Base-by-base conservation (phyloP, 2,113 vertebrate species). In the Strix uralensis region DNA sequence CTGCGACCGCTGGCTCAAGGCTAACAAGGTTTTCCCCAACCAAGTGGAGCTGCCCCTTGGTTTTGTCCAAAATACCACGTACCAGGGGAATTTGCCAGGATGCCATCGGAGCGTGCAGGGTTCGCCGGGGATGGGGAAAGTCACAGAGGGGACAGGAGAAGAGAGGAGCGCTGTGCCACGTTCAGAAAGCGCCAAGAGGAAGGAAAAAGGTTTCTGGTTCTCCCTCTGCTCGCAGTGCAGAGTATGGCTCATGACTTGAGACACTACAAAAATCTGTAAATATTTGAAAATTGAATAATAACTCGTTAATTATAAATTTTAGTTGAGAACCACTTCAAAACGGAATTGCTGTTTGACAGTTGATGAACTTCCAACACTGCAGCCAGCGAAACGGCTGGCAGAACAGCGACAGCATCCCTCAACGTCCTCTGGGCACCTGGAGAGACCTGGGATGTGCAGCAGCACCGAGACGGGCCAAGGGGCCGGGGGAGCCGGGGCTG, bases 51-150 rank as follows among this genome's bases (percentile, higher is more conserved):
- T 10, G 1, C n/a, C 71, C 44, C 40, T 87, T 23, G 7, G 26
- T 25, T 89, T 81, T 63, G n/a, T 42, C 54, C 70, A 26, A 70
- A 91, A 17, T 8, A 30, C 2, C 9, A 10, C 1, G 11, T 3
- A 38, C 47, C 8, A 12, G 42, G 20, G 51, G 17, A 7, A 36
- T 23, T 7, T 21, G 22, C 44, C 34, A 16, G 29, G 54, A 38
- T 3, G 36, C 38, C 44, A 0, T 0, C 6, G 7, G 63, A 89
- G 20, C 47, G 46, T 1, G 0, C 0, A 0, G 8, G 6, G 40
- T 44, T 40, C 57, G 70, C 19, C 0, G 0, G n/a, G 19, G 18
- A 62, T 3, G 2, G 2, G 23, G 42, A 78, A 70, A 84, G 49
- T 15, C 55, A 47, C 5, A 1, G 14, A 61, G 49, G n/a, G n/a